phyloP scores from a whole-genome alignment of 2,113 vertebrate genomes.

The Falco punctatus region DNA sequence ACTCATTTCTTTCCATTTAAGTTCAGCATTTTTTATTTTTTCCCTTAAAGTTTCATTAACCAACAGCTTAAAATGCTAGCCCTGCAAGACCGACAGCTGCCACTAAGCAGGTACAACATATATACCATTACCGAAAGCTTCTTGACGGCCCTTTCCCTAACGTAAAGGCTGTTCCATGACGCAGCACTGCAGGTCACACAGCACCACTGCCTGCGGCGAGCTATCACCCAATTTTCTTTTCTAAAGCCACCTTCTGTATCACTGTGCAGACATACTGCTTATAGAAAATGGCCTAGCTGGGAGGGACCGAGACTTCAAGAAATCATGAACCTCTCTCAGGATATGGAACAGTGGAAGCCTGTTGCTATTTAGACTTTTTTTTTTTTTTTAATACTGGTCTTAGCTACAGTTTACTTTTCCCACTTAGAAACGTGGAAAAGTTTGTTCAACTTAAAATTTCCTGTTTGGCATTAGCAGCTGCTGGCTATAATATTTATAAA shows the following conservation, averaged over 20 bases:
- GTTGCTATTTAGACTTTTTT: conserved; percentile 30
- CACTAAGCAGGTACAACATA: neutral
- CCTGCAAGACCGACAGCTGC: accelerated
- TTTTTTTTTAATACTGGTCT: neutral
- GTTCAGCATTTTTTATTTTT: neutral
- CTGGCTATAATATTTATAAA: conserved; percentile 65
- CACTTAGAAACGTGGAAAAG: conserved; percentile 67
- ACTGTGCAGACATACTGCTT: neutral
- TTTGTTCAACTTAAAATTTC: conserved; percentile 71
- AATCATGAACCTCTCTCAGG: neutral
- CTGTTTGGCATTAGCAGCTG: conserved; percentile 70
- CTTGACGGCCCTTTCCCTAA: neutral
- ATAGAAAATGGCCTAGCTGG: neutral
- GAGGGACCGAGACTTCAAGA: neutral
- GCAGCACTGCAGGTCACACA: accelerated
- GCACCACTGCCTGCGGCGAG: neutral
- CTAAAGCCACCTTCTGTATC: neutral
- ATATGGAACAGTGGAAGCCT: neutral
- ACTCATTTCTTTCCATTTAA: neutral
- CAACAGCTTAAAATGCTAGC: neutral
- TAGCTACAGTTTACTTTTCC: conserved; percentile 62
- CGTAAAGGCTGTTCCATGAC: accelerated
- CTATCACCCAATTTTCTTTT: neutral
- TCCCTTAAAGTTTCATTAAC: neutral
- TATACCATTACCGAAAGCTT: neutral